These are phyloP conservation scores for Theodoxus fluviatilis DNA, from an alignment of 2,888 invertebrate genomes.

Conservation along the genomic window DNA sequence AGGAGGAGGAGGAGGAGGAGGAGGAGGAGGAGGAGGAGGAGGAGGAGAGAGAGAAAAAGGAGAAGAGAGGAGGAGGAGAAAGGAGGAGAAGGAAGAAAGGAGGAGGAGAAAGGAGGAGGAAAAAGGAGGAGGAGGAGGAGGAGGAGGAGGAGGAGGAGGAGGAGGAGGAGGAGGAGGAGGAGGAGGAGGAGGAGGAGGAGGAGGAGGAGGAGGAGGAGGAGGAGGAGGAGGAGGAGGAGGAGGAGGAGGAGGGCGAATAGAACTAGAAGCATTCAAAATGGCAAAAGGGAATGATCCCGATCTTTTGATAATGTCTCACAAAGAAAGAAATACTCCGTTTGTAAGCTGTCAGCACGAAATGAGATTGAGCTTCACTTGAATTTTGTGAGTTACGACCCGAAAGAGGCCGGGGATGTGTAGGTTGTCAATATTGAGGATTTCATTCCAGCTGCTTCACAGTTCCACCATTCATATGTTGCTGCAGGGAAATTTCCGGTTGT, in stretches of 20 bases:
- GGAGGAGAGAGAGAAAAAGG: background rate
- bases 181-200: background rate
- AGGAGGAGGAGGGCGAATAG: background rate
- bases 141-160: background rate
- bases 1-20: background rate
- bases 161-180: background rate
- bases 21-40: background rate
- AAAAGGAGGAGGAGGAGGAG: background rate
- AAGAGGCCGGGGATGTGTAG: no score
- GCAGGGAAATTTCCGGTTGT: no score
- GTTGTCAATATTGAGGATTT: no score
- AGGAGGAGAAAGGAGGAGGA: background rate
- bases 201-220: background rate
- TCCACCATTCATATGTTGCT: no score
- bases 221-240: background rate
- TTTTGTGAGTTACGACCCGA: no score
- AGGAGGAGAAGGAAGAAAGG: no score
- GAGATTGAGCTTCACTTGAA: no score
- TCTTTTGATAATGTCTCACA: no score
- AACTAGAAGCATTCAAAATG: background rate
- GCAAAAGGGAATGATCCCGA: no score
- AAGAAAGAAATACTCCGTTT: no score
- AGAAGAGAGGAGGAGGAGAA: background rate
- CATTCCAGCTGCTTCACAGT: no score
- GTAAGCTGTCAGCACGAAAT: no score